Evolutionary conservation across 35 echinoderm and acorn worm species (phyloP), one percentile per base, ranked within the genome.

Genomic region (Eucidaris tribuloides): DNA sequence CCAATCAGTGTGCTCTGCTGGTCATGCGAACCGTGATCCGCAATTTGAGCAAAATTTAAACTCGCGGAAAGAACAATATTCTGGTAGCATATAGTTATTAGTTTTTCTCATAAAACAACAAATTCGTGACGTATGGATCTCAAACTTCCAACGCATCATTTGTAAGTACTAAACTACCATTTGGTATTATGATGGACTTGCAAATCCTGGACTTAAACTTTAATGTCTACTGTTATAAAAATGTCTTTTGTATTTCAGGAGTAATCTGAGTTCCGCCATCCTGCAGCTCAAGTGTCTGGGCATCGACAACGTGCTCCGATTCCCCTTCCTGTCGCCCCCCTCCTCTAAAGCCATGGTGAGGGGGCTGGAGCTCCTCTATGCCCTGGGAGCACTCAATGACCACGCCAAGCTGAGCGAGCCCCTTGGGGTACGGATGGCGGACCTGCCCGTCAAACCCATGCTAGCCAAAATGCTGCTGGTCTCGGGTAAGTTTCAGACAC

Each of bases 271-370:
- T 5, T 87, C 96, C 30, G 90, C 87, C 5, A 99, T 99, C 43
- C 71, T 99, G 11, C 96, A 99, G 64, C 83, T 99, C 25, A 99
- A 99, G 45, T 93, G 90, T 46, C 84, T 99, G 0, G 96, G 96
- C 13, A 93, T 99, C 7, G 96, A 99, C 54, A 99, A 99, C 13
- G 96, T 99, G 44, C 82, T 99, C 7, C 77, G 96, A 17, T 99
- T 99, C 96, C 93, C 77, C 30, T 99, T 99, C 62, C 87, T 86
- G 9, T 99, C 96, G 1, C 81, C 96, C 4, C 96, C 96, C 0
- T 93, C 96, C 31, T 85, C 96, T 14, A 90, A 90, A 41, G 90
- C 96, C n/a, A 99, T 99, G 96, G 85, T 93, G 3, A 70, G 96
- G 44, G 96, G 96, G 37, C 58, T 99, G 61, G 96, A 99, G 36